A percentile compares a stretch with the other conserved stretches of the same genome.
phyloP scores from a whole-genome alignment of 1,140 invertebrate genomes.

The Scaptomyza pallida region DNA sequence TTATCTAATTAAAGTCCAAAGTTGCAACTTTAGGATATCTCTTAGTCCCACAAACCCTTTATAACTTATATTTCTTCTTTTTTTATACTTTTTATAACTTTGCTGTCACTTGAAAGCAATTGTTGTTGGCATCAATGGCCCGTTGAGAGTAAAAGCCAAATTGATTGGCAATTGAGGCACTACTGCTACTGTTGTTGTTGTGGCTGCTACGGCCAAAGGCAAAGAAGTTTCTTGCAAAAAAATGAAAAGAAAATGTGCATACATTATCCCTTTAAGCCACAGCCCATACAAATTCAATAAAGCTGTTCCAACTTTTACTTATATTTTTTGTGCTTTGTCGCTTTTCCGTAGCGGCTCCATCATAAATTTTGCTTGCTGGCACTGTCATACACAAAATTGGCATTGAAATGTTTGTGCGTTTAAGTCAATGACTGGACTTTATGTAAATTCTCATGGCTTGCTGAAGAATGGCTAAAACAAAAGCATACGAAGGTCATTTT shows the following conservation, averaged over 20 bases:
- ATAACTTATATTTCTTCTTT: neutral
- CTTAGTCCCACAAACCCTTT: neutral
- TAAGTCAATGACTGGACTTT: conserved; percentile 71
- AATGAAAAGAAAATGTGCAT: conserved; percentile 51
- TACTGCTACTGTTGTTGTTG: no score
- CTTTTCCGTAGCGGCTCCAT: no score
- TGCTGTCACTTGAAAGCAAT: conserved; percentile 67
- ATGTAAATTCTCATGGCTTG: conserved; percentile 68
- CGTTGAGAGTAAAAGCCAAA: conserved; percentile 60
- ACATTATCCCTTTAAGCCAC: conserved; percentile 71
- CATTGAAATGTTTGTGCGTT: conserved; percentile 71
- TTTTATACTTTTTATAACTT: conserved; percentile 57
- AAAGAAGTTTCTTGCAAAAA: conserved; percentile 18
- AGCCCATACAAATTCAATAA: conserved; percentile 55
- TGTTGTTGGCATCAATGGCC: conserved; percentile 46
- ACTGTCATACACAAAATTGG: conserved; percentile 47
- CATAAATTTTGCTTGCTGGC: conserved; percentile 51
- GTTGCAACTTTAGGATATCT: neutral
- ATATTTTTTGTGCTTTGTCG: no score
- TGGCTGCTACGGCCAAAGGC: conserved; percentile 1
- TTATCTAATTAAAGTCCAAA: no score
- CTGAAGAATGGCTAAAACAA: conserved; percentile 32
- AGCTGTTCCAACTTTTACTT: conserved; percentile 32
- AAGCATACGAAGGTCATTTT: conserved; percentile 30
- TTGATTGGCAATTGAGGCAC: conserved; percentile 73